A percentile compares a stretch with the other conserved stretches of the same genome.
These are phyloP conservation scores for Erpobdella octoculata DNA, from an alignment of 2,888 invertebrate species.

Conservation along the genomic window DNA sequence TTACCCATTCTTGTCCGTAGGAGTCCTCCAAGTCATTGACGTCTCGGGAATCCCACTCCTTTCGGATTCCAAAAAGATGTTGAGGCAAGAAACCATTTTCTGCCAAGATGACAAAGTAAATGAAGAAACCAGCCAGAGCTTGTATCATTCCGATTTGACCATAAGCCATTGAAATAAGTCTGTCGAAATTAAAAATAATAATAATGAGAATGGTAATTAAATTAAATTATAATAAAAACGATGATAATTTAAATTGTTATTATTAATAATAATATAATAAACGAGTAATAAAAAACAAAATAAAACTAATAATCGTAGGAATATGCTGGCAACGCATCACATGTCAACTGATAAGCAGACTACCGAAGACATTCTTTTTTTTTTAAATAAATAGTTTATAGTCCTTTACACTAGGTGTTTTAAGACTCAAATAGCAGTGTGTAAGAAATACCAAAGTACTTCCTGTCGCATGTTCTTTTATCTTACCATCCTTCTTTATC, in stretches of 20 bases:
- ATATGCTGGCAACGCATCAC: too few species aligned
- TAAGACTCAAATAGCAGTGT: too few species aligned
- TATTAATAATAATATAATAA: not conserved
- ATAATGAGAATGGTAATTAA: not conserved
- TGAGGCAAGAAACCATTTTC: constrained; percentile 93
- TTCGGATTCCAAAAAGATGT: constrained; percentile 83
- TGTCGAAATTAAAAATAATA: constrained; percentile 52
- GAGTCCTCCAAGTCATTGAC: constrained; percentile 96
- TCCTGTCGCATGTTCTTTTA: too few species aligned
- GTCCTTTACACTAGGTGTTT: too few species aligned
- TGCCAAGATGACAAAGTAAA: constrained; percentile 99
- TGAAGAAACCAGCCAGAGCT: constrained; percentile 99
- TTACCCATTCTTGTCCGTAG: constrained; percentile 40
- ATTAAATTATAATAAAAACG: not conserved
- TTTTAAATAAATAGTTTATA: too few species aligned
- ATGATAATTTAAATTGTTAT: not conserved
- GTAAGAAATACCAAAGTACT: too few species aligned
- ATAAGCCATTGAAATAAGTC: constrained; percentile 92
- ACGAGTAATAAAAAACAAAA: not conserved
- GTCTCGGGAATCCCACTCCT: constrained; percentile 95
- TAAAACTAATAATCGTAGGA: not conserved
- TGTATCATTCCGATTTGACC: constrained; percentile 99
- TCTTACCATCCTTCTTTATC: too few species aligned
- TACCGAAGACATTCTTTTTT: too few species aligned
- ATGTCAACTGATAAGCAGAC: too few species aligned